Percentiles rank a stretch among this genome's conserved stretches.
These are phyloP conservation scores for Bradypodion ventrale DNA, from an alignment of 2,797 vertebrate genomes.

Conservation along the genomic window DNA sequence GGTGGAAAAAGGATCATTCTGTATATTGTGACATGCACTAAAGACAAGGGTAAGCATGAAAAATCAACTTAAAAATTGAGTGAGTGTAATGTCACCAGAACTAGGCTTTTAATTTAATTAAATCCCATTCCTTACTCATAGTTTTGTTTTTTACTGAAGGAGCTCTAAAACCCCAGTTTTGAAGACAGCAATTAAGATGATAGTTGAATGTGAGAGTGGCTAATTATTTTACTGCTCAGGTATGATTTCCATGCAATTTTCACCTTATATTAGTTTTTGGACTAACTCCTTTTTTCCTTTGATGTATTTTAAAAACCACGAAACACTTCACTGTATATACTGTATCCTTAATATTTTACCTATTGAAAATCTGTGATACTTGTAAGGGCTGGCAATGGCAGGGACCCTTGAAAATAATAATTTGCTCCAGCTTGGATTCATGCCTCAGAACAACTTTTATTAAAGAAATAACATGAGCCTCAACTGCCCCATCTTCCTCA, in stretches of 20 bases:
- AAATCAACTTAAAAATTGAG: not conserved
- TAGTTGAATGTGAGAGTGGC: not conserved
- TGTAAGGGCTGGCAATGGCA: no score
- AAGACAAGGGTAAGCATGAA: no score
- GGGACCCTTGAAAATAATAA: no score
- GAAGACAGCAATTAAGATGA: not conserved
- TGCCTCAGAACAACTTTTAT: no score
- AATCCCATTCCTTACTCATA: not conserved
- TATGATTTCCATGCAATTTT: not conserved
- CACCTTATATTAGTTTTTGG: not conserved
- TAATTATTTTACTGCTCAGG: not conserved
- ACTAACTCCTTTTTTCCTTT: not conserved
- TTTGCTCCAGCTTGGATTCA: no score
- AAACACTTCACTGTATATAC: not conserved
- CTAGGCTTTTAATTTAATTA: not conserved
- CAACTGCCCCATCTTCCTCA: no score
- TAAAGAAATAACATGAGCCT: no score
- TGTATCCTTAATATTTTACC: not conserved
- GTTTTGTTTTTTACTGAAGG: not conserved
- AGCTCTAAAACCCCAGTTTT: not conserved
- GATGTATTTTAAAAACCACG: slow-evolving; percentile 7
- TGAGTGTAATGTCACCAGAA: not conserved
- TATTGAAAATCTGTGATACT: not conserved
- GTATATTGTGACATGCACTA: not conserved
- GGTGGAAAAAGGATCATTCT: not conserved